These are phyloP conservation scores for Caenorhabditis inopinata DNA, from an alignment of 1,140 invertebrate species.

Conservation along the genomic window DNA sequence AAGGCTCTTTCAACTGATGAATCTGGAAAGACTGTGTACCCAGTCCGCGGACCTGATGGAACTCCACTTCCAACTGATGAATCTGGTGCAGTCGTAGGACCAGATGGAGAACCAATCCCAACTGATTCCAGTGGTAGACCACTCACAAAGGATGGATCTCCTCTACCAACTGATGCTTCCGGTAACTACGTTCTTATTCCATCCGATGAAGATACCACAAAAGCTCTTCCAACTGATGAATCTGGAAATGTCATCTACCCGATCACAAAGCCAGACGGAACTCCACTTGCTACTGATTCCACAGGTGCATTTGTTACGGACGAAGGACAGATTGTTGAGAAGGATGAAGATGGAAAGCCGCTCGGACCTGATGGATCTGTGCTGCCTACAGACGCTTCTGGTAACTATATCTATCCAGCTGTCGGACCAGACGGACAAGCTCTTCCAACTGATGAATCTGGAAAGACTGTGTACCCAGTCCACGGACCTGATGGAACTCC, in stretches of 20 bases:
- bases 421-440: conserved; percentile 32
- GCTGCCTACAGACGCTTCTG: neutral
- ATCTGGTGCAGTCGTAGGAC: conserved; percentile 33
- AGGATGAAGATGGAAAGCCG: conserved; percentile 26
- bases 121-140: conserved; percentile 37
- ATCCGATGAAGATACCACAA: neutral
- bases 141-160: conserved; percentile 25
- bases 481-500: neutral
- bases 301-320: conserved; percentile 5
- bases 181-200: conserved; percentile 26
- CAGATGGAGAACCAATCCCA: conserved; percentile 18
- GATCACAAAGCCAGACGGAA: conserved; percentile 19
- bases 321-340: conserved; percentile 11
- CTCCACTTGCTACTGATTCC: conserved; percentile 18
- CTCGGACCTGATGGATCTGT: conserved; percentile 24
- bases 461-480: neutral
- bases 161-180: conserved; percentile 40
- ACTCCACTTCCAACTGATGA: conserved; percentile 34
- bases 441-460: conserved; percentile 17
- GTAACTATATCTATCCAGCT: neutral
- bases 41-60: conserved; percentile 1
- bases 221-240: neutral
- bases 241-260: neutral
- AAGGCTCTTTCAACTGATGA: conserved; percentile 28
- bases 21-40: neutral